Conservation (phyloP, 2,113 vertebrate species). For the Sinocyclocheilus anophthalmus region DNA sequence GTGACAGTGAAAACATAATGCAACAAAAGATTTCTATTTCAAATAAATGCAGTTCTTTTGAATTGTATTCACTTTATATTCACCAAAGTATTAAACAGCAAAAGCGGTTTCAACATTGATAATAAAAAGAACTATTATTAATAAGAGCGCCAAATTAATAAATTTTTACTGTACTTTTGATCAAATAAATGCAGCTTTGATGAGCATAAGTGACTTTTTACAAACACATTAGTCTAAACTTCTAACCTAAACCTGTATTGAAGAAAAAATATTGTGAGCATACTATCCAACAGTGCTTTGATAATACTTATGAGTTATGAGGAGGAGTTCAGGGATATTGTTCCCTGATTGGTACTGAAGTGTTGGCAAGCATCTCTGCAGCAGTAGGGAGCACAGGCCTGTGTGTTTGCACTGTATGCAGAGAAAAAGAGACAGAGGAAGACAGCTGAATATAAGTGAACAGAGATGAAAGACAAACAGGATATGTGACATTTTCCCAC, state of each 20-base stretch:
- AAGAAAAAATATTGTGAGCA: not conserved
- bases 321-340: not conserved
- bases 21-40: not conserved
- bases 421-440: not conserved
- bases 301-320: not conserved
- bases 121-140: not conserved
- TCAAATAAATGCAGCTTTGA: not conserved
- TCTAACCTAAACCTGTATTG: not conserved
- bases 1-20: not conserved
- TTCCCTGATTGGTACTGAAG: conserved; percentile 11
- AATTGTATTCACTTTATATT: not conserved
- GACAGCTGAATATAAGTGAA: conserved; percentile 25
- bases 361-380: not conserved
- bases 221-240: not conserved
- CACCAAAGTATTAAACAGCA: not conserved
- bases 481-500: conserved; percentile 51
- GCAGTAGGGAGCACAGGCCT: conserved; percentile 13
- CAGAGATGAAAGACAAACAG: conserved; percentile 57
- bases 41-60: not conserved
- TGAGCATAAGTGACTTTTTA: not conserved
- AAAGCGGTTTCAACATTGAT: not conserved
- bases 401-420: conserved; percentile 15
- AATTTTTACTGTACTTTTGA: not conserved
- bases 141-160: not conserved
- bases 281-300: not conserved